phyloP scores from a whole-genome alignment of 2,888 invertebrate species.

The Drosophila anomalipes region DNA sequence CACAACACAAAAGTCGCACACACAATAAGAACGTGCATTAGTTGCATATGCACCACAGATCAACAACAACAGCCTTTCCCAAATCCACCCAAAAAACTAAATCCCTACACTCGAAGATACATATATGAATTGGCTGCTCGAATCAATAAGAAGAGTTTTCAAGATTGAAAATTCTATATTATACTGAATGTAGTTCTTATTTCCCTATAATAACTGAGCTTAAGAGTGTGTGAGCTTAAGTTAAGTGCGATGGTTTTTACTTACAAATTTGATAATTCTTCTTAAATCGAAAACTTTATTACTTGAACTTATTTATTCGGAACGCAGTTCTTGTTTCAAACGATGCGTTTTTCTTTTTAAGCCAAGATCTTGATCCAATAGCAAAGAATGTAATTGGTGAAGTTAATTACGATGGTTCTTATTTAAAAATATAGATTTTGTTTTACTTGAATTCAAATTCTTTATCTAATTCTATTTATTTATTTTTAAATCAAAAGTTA shows the following conservation, averaged over 20 bases:
- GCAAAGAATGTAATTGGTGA: not conserved
- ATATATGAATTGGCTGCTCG: not conserved
- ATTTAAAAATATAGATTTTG: not conserved
- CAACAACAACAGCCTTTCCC: slow-evolving; percentile 39
- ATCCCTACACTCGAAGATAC: not conserved
- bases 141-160: not conserved
- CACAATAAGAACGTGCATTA: slow-evolving; percentile 64
- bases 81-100: not conserved
- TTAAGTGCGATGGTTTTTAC: not conserved
- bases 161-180: not conserved
- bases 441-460: not conserved
- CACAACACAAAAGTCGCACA: slow-evolving; percentile 48
- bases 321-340: not conserved
- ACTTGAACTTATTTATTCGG: not conserved
- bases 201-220: not conserved
- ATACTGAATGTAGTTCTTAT: not conserved
- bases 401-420: not conserved
- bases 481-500: not conserved
- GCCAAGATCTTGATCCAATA: not conserved
- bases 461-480: not conserved
- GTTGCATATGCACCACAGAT: slow-evolving; percentile 58
- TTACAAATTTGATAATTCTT: no score
- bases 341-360: not conserved
- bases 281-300: no score
- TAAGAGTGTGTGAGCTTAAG: not conserved